phyloP scores from a whole-genome alignment of 2,113 vertebrate species.

The Rhadina sibilatrix region DNA sequence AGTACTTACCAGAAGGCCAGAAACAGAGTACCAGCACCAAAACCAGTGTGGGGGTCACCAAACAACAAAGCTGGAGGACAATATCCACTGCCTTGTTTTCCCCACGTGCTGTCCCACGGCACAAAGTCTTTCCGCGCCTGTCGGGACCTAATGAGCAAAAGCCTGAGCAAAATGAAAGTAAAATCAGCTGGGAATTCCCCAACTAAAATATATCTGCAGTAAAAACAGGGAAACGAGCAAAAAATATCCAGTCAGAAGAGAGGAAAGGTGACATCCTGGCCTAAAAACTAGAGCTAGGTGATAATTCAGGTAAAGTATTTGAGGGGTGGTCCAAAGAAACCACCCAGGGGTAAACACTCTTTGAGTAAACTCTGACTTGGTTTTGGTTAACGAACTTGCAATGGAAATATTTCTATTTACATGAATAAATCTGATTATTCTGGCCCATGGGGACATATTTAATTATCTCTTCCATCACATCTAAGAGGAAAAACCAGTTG shows the following conservation, averaged over 20 bases:
- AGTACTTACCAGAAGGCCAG: neutral
- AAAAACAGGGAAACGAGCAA: neutral
- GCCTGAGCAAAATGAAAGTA: constrained; percentile 11
- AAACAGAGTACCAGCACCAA: neutral
- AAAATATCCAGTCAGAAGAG: neutral
- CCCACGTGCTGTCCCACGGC: rapidly evolving
- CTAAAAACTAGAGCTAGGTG: neutral
- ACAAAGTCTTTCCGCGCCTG: rapidly evolving
- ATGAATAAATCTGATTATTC: neutral
- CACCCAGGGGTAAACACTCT: rapidly evolving
- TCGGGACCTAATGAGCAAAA: rapidly evolving
- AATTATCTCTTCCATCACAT: neutral
- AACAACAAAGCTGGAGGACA: neutral
- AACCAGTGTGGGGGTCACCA: neutral
- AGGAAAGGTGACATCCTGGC: too few species aligned
- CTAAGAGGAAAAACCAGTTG: neutral
- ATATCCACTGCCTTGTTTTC: neutral
- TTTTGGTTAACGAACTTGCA: neutral
- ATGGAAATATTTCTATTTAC: neutral
- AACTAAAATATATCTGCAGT: rapidly evolving
- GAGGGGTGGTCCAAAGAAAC: neutral
- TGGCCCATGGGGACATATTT: rapidly evolving
- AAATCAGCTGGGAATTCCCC: neutral
- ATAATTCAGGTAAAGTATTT: neutral
- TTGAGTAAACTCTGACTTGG: neutral